A percentile compares a stretch with the other conserved stretches of the same genome.
Evolutionary conservation across 2,888 invertebrate genomes (phyloP).

Genomic region (Panopea generosa): DNA sequence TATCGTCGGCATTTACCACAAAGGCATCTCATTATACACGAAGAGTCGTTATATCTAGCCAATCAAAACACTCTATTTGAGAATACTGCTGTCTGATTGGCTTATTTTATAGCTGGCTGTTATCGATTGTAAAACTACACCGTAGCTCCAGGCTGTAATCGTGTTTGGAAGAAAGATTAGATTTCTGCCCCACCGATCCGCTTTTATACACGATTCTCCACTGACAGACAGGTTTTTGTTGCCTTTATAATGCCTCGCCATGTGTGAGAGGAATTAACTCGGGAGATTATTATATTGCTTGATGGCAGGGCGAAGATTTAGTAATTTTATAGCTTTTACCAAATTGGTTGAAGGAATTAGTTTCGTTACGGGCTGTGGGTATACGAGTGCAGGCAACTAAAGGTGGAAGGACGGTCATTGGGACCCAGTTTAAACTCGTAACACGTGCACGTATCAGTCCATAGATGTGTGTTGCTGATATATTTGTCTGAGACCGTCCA

Average conservation of each 20-base stretch:
- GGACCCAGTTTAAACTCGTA: too few relatives aligned
- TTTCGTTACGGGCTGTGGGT: constrained; percentile 2
- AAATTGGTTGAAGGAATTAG: constrained; percentile 11
- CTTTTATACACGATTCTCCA: constrained; percentile 25
- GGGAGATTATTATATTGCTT: constrained; percentile 12
- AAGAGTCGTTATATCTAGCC: constrained; percentile 31
- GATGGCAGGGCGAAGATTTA: neutral
- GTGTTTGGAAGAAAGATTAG: constrained; percentile 47
- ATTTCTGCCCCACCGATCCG: constrained; percentile 17
- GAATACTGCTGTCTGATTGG: constrained; percentile 72
- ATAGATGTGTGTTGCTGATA: neutral
- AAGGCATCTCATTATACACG: constrained; percentile 24
- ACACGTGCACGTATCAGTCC: too few relatives aligned
- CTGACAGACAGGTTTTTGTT: constrained; percentile 35
- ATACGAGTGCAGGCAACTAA: neutral
- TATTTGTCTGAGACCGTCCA: too few relatives aligned
- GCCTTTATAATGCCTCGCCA: constrained; percentile 34
- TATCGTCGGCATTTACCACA: constrained; percentile 4
- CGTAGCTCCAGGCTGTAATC: constrained; percentile 44
- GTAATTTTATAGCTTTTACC: neutral
- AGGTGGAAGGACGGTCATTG: too few relatives aligned
- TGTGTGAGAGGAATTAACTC: constrained; percentile 38
- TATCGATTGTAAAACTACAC: constrained; percentile 47
- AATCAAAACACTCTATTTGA: constrained; percentile 63
- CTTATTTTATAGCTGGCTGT: constrained; percentile 30